phyloP scores from a whole-genome alignment of 2,113 vertebrate genomes.

The Hypocryptadius cinnamomeus region DNA sequence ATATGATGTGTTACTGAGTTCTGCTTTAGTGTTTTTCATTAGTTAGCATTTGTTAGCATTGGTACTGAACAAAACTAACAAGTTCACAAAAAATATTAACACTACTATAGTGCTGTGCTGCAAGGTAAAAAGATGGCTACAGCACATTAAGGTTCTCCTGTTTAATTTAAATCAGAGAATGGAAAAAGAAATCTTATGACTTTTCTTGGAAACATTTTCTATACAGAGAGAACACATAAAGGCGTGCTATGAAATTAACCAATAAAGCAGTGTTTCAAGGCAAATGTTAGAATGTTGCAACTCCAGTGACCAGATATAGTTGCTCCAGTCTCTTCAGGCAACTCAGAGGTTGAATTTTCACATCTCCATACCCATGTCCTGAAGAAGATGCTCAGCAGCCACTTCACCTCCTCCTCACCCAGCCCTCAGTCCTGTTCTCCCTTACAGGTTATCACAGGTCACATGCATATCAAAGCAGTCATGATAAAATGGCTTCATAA shows the following conservation, averaged over 20 bases:
- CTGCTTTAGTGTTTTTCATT: not conserved
- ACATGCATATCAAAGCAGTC: not conserved
- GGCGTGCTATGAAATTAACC: not conserved
- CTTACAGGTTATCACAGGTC: not conserved
- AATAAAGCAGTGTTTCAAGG: not conserved
- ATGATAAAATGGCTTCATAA: not conserved
- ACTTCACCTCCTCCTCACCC: not conserved
- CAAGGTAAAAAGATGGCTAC: not conserved
- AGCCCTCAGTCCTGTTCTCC: not conserved
- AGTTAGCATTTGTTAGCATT: not conserved
- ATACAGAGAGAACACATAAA: not conserved
- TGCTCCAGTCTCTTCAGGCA: not conserved
- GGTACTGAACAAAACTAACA: not conserved
- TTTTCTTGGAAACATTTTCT: not conserved
- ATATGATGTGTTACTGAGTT: not conserved
- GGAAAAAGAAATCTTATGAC: not conserved
- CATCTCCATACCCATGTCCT: not conserved
- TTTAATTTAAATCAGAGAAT: not conserved
- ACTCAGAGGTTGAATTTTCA: not conserved
- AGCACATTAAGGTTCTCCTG: not conserved
- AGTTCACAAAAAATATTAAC: not conserved
- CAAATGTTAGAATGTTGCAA: not conserved
- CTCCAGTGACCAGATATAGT: not conserved
- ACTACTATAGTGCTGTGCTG: not conserved
- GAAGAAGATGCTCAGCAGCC: not conserved